A percentile compares a stretch with the other conserved stretches of the same genome.
Evolutionary conservation across 2,888 invertebrate genomes (phyloP).

Genomic region (Trichopria drosophilae): DNA sequence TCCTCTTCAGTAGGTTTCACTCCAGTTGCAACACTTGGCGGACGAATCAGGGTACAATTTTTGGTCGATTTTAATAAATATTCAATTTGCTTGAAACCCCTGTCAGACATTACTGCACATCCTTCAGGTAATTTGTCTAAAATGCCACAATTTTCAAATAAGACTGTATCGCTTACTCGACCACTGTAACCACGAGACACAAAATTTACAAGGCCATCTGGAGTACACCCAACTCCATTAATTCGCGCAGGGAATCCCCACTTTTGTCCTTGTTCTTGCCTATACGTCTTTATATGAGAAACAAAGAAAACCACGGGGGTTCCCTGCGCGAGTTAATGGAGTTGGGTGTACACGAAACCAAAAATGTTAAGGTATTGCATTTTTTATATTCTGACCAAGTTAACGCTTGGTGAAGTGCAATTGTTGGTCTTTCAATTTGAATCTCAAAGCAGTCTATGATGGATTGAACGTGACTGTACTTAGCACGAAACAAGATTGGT

Average conservation of each 20-base stretch:
- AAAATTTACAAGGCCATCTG: constrained; percentile 38
- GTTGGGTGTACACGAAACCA: constrained; percentile 40
- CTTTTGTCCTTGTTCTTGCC: too few species aligned
- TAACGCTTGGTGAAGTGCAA: constrained; percentile 36
- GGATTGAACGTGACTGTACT: constrained; percentile 22
- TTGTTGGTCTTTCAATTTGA: constrained; percentile 41
- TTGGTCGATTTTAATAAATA: constrained; percentile 26
- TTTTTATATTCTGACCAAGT: constrained; percentile 47
- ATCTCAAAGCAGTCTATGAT: constrained; percentile 45
- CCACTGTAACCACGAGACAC: constrained; percentile 40
- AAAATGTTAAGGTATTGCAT: constrained; percentile 46
- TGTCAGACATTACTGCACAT: constrained; percentile 35
- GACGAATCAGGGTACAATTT: constrained; percentile 31
- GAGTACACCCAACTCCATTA: too few species aligned
- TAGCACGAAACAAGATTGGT: constrained; percentile 11
- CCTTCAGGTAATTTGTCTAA: constrained; percentile 29
- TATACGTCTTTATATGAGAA: too few species aligned
- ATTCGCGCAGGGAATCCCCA: too few species aligned
- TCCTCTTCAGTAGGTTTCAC: constrained; percentile 31
- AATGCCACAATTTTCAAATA: constrained; percentile 36
- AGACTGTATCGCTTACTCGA: constrained; percentile 33
- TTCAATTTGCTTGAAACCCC: constrained; percentile 38
- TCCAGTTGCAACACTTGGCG: constrained; percentile 32
- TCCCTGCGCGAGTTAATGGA: too few species aligned
- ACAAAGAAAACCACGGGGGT: too few species aligned